phyloP scores from a whole-genome alignment of 2,888 invertebrate genomes.

The Caradrina clavipalpis region DNA sequence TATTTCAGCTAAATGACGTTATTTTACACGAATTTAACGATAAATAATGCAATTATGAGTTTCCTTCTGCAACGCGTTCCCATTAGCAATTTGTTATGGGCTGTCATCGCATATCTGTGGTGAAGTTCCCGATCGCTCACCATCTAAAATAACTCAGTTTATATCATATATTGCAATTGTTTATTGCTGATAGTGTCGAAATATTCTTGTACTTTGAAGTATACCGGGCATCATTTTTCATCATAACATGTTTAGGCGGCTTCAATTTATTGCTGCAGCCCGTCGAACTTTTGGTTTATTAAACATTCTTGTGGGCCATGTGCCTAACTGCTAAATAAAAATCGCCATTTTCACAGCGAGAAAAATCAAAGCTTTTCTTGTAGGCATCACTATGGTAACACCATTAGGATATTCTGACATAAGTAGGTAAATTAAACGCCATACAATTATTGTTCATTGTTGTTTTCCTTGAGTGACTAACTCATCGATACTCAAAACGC shows the following conservation, averaged over 20 bases:
- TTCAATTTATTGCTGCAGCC: conserved; percentile 52
- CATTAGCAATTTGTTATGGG: conserved; percentile 40
- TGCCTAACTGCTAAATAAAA: conserved; percentile 4
- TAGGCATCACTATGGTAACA: background rate
- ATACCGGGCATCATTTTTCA: conserved; percentile 47
- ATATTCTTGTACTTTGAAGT: conserved; percentile 62
- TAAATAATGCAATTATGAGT: conserved; percentile 49
- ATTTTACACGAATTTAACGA: conserved; percentile 19
- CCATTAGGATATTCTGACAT: background rate
- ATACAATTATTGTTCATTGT: background rate
- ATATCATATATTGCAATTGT: conserved; percentile 75
- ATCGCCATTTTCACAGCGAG: background rate
- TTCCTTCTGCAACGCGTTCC: conserved; percentile 39
- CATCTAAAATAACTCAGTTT: conserved; percentile 72
- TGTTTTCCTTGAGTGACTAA: conserved; percentile 8
- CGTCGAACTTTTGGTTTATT: conserved; percentile 29
- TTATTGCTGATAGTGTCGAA: conserved; percentile 64
- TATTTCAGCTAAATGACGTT: conserved; percentile 29
- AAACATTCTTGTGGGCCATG: conserved; percentile 4
- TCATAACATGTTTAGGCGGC: conserved; percentile 39
- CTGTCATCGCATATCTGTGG: conserved; percentile 47
- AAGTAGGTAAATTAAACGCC: background rate
- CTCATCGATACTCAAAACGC: background rate
- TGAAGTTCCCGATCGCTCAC: conserved; percentile 46
- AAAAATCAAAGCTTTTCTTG: background rate